phyloP scores from a whole-genome alignment of 1,140 invertebrate genomes.

The Dufourea novaeangliae region DNA sequence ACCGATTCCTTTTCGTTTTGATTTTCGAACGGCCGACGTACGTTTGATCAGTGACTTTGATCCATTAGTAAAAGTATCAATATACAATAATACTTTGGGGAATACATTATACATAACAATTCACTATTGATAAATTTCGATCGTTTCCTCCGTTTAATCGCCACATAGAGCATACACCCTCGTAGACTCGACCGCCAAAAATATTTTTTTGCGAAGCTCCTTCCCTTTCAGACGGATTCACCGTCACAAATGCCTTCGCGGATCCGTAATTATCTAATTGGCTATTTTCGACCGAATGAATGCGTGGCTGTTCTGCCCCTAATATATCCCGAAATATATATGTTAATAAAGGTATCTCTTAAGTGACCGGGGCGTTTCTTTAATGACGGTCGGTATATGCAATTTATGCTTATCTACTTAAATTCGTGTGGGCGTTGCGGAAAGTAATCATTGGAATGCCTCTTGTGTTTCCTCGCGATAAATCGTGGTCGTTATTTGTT shows the following conservation, averaged over 20 bases:
- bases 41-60: no score
- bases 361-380: conserved; percentile 12
- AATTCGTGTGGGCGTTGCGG: conserved; percentile 38
- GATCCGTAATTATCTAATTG: conserved; percentile 51
- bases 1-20: neutral
- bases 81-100: no score
- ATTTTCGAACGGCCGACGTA: no score
- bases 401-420: conserved; percentile 37
- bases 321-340: conserved; percentile 22
- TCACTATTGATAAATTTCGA: neutral
- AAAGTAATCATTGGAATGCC: conserved; percentile 23
- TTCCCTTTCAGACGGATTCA: neutral
- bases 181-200: neutral
- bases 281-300: conserved; percentile 41
- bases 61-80: no score
- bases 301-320: neutral
- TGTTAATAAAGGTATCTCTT: conserved; percentile 23
- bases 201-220: neutral
- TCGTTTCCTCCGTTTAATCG: neutral
- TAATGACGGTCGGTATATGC: conserved; percentile 11
- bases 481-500: conserved; percentile 1
- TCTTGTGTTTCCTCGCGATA: conserved; percentile 29
- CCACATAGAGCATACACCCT: neutral
- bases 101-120: no score
- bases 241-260: no score